Conservation (phyloP, 2,797 vertebrate species). For the Myotis pilosus region DNA sequence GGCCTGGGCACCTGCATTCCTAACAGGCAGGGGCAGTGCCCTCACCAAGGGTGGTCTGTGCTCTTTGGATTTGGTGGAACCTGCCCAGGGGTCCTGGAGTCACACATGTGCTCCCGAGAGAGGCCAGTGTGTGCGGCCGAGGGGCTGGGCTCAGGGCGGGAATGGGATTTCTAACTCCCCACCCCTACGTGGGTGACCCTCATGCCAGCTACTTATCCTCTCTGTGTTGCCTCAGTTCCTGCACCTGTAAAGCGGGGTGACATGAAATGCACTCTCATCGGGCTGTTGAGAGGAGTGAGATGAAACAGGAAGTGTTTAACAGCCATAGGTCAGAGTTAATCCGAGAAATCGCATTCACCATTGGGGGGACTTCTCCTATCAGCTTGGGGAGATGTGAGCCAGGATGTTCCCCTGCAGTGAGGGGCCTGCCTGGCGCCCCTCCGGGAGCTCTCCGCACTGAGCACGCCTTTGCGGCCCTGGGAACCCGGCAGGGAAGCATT, state of each 20-base stretch:
- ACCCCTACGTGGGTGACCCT: background rate
- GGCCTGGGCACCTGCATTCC: background rate
- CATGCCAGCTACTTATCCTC: background rate
- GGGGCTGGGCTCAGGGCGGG: background rate
- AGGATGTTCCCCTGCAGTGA: background rate
- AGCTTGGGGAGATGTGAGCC: background rate
- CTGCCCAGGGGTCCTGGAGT: background rate
- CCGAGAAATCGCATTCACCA: background rate
- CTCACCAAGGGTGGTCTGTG: background rate
- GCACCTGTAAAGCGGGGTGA: background rate
- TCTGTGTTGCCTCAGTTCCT: background rate
- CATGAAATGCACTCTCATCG: fast-evolving
- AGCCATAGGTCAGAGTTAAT: background rate
- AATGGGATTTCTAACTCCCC: background rate
- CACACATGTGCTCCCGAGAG: background rate
- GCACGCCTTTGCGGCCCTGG: background rate
- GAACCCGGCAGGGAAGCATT: background rate
- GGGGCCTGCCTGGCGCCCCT: fast-evolving
- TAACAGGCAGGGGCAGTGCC: background rate
- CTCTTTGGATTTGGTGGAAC: background rate
- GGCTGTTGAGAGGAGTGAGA: background rate
- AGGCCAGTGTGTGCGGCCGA: fast-evolving
- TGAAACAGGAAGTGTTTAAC: background rate
- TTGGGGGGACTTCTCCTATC: background rate
- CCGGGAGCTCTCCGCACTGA: background rate